These are phyloP conservation scores for Bubo scandiacus DNA, from an alignment of 2,113 vertebrate species.

Conservation along the genomic window DNA sequence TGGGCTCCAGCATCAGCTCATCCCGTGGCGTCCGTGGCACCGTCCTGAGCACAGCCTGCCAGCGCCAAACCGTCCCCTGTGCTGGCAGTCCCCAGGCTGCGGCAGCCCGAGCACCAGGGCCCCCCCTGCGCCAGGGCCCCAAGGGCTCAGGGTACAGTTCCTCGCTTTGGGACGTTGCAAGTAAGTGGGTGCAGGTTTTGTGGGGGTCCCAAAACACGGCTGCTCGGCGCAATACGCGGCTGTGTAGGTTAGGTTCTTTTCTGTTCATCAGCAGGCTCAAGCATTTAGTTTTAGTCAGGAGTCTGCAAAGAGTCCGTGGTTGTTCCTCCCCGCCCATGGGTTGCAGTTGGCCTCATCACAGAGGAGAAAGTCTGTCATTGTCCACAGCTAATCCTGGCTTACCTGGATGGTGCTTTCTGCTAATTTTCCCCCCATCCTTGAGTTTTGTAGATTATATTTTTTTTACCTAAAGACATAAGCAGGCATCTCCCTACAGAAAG, in stretches of 20 bases:
- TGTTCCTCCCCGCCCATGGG: not conserved
- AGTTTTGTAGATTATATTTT: not conserved
- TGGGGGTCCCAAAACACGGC: not conserved
- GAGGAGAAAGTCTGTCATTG: fast-evolving
- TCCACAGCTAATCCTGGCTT: not conserved
- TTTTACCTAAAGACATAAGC: not conserved
- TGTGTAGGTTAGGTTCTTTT: not conserved
- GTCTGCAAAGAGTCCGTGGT: not conserved
- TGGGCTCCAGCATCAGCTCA: not conserved
- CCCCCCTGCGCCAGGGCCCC: fast-evolving
- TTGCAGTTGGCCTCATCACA: not conserved
- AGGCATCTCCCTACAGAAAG: not conserved
- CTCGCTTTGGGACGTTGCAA: not conserved
- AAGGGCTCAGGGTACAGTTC: no score
- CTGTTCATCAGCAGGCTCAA: no score
- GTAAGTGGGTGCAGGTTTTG: not conserved
- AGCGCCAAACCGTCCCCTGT: not conserved
- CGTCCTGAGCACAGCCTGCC: not conserved
- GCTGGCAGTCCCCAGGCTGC: not conserved
- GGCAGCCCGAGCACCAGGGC: fast-evolving
- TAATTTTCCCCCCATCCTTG: not conserved
- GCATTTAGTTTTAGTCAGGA: not conserved
- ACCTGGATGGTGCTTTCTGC: not conserved
- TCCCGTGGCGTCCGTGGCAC: not conserved
- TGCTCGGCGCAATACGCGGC: fast-evolving